phyloP scores from a whole-genome alignment of 2,113 vertebrate genomes.

The Pavo muticus region DNA sequence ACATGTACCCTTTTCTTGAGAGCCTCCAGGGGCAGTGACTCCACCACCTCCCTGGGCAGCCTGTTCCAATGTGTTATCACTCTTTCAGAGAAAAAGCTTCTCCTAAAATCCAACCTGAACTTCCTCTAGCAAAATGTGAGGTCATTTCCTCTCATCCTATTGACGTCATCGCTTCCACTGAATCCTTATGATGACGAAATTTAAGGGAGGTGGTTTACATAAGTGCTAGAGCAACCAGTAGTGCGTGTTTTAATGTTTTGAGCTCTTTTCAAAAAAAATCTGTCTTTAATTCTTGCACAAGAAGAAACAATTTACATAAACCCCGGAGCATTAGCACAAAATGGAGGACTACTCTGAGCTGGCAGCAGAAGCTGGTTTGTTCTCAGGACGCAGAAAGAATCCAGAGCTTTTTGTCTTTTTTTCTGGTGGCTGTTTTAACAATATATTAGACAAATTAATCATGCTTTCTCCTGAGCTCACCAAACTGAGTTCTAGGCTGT shows the following conservation, averaged over 20 bases:
- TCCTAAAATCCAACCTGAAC: too few relatives aligned
- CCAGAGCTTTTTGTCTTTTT: not conserved
- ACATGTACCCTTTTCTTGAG: too few relatives aligned
- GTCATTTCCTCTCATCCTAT: too few relatives aligned
- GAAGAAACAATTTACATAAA: not conserved
- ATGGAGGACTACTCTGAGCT: not conserved
- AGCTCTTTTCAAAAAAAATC: not conserved
- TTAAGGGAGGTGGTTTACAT: not conserved
- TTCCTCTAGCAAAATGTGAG: too few relatives aligned
- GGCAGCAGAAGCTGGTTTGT: not conserved
- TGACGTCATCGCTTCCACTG: not conserved
- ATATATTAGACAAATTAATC: not conserved
- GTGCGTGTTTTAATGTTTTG: not conserved
- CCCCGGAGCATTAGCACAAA: not conserved
- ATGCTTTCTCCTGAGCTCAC: not conserved
- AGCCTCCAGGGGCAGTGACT: too few relatives aligned
- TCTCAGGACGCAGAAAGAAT: not conserved
- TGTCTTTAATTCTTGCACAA: not conserved
- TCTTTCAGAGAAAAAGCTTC: too few relatives aligned
- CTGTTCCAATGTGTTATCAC: too few relatives aligned
- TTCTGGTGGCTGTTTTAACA: not conserved
- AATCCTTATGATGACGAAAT: not conserved
- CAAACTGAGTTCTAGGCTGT: not conserved
- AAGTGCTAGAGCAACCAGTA: fast-evolving
- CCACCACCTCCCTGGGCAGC: too few relatives aligned